Base-by-base conservation (phyloP, 2,797 vertebrate species). In the Clarias platycephalus region DNA sequence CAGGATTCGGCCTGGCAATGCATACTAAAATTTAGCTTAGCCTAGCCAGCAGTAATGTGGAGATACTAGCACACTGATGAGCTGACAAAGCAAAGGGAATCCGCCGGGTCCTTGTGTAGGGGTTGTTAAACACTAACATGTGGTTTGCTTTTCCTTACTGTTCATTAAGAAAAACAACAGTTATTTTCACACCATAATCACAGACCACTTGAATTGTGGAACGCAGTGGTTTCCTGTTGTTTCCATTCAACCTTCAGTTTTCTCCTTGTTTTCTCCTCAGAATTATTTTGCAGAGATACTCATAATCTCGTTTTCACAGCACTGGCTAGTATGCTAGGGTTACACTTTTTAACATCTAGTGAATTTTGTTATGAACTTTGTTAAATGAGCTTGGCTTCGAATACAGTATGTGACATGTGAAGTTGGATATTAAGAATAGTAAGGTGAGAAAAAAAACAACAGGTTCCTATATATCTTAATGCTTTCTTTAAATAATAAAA, bases 121-220 rank as follows among this genome's bases (percentile, higher is more conserved):
- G 40, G 76, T 57, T 68, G 80, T 85, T 80, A 86, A 44, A 87
- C 84, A 90, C 91, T 88, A 91, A 80, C 78, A 55, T 88, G 75
- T 83, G 88, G 88, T 91, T 92, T 90, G 84, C 89, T 88, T 90
- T 78, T 87, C 86, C 84, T 85, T 79, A 83, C 90, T 90, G 83
- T 92, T 93, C 91, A 92, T 93, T 92, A 92, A 90, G 84, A 90
- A 88, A 85, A 91, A 84, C 84, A 85, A 82, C 85, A 80, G 87
- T 90, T 89, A 90, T 88, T 90, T 88, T 71, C 78, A 77, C 87
- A 88, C 90, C 87, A 81, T 89, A 90, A 91, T 93, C 90, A 90
- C 90, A 91, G 92, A 89, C 84, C 88, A 88, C 40, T 34, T 64
- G 77, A 40, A 68, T 68, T 62, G 85, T 67, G 88, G 89, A 91